phyloP scores from a whole-genome alignment of 2,888 invertebrate genomes.

The Rhamphomyia laevipes region DNA sequence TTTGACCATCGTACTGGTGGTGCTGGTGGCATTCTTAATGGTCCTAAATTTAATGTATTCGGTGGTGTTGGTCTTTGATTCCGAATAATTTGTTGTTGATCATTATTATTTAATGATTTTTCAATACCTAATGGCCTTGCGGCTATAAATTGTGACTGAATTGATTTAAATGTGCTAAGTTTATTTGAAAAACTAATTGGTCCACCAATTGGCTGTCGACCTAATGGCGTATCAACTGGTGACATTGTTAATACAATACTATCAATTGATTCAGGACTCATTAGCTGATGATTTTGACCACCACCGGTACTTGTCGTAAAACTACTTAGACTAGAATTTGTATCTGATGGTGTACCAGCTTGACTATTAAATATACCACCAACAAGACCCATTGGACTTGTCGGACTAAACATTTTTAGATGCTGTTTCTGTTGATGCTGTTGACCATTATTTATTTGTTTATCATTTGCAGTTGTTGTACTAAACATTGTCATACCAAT shows the following conservation, averaged over 20 bases:
- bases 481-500: constrained; percentile 37
- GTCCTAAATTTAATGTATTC: constrained; percentile 60
- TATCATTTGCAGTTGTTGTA: constrained; percentile 17
- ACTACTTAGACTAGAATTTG: constrained; percentile 63
- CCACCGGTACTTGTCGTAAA: constrained; percentile 47
- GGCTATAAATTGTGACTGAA: constrained; percentile 17
- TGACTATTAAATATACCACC: constrained; percentile 29
- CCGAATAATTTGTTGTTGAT: constrained; percentile 40
- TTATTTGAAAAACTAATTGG: constrained; percentile 24
- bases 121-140: constrained; percentile 6
- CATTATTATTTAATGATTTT: constrained; percentile 5
- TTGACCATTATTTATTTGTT: constrained; percentile 18
- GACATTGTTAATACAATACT: constrained; percentile 67
- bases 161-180: constrained; percentile 57
- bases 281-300: constrained; percentile 31
- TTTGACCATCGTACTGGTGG: constrained; percentile 80
- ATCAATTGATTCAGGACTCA: constrained; percentile 47
- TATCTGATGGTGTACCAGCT: constrained; percentile 47
- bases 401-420: constrained; percentile 28
- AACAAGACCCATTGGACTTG: constrained; percentile 20
- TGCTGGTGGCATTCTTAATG: constrained; percentile 55
- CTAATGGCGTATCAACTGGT: constrained; percentile 41
- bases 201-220: constrained; percentile 19
- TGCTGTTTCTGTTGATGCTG: constrained; percentile 27
- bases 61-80: constrained; percentile 70